A percentile compares a stretch with the other conserved stretches of the same genome.
phyloP scores from a whole-genome alignment of 2,888 invertebrate genomes.

The Drosophila antonietae region DNA sequence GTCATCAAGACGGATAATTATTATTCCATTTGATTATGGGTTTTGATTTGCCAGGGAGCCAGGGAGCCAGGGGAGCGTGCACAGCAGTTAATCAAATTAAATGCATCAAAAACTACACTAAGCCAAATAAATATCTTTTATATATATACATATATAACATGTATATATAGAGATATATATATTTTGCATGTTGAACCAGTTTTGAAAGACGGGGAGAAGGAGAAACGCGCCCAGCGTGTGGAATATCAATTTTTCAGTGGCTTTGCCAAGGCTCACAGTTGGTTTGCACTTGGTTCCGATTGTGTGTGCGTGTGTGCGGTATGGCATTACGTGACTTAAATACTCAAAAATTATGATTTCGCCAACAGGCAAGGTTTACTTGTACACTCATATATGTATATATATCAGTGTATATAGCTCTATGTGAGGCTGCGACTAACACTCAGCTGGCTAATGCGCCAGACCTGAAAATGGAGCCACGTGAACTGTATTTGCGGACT shows the following conservation, averaged over 20 bases:
- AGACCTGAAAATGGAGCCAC: constrained; percentile 10
- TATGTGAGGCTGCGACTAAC: no score
- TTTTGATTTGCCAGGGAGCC: constrained; percentile 31
- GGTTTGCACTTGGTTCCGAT: constrained; percentile 34
- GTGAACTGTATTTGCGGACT: constrained; percentile 37
- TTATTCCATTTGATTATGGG: constrained; percentile 50
- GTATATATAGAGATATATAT: no score
- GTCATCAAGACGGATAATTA: constrained; percentile 53
- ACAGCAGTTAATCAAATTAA: constrained; percentile 51
- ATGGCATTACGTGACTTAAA: constrained; percentile 72
- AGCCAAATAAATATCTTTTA: constrained; percentile 5
- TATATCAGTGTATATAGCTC: not conserved
- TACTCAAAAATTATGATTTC: constrained; percentile 74
- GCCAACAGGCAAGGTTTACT: constrained; percentile 52
- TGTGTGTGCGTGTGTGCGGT: constrained; percentile 38
- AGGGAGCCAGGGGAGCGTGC: not conserved
- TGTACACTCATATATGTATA: constrained; percentile 1
- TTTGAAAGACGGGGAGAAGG: constrained; percentile 20
- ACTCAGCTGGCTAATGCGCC: no score
- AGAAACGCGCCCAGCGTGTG: constrained; percentile 18
- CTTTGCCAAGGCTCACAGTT: constrained; percentile 50
- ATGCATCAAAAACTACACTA: constrained; percentile 42
- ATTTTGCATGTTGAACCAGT: constrained; percentile 48
- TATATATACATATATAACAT: no score
- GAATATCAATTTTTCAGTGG: constrained; percentile 59